Evolutionary conservation across 2,888 invertebrate species (phyloP), one percentile per base, ranked within the genome.

Genomic region (Diarsia rubi): DNA sequence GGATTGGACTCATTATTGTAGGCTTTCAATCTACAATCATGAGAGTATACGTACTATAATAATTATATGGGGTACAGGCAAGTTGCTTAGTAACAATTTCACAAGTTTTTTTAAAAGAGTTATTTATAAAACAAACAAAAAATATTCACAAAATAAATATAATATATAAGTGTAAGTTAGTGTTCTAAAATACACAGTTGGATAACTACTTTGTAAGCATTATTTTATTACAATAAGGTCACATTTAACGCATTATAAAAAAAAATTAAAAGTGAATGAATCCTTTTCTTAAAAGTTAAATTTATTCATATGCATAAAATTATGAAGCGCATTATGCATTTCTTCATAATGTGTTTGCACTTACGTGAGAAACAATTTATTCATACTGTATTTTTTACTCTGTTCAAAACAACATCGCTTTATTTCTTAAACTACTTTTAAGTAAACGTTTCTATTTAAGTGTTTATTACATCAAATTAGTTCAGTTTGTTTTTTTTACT

Each of bases 241-340:
- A 1, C 19, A n/a, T 68, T 52, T 24, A 57, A 27, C 21, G n/a
- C 16, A 37, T 3, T n/a, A 27, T 59, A 59, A 21, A 31, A 78
- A 16, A 37, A 24, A 47, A 14, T 5, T 14, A 37, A 42, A 60
- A 24, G 21, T 37, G 19, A 57, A 47, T 44, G 8, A 81, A 52
- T 64, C n/a, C 9, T 45, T 45, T 14, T 31, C 42, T 66, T 54
- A 42, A 24, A 31, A 21, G 78, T 52, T 59, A 47, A 82, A 82
- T 77, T 60, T 60, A 82, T 82, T 78, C 57, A 74, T 77, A 81
- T 54, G 64, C 66, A 60, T 66, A 66, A 24, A 49, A 37, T 27
- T 76, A 27, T 65, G 49, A 82, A 76, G 52, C 44, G n/a, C 11
- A 47, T 52, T 60, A 65, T 47, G 49, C 27, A 31, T 64, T 37